Conservation (phyloP, 2,888 invertebrate species). For the Conops quadrifasciatus region DNA sequence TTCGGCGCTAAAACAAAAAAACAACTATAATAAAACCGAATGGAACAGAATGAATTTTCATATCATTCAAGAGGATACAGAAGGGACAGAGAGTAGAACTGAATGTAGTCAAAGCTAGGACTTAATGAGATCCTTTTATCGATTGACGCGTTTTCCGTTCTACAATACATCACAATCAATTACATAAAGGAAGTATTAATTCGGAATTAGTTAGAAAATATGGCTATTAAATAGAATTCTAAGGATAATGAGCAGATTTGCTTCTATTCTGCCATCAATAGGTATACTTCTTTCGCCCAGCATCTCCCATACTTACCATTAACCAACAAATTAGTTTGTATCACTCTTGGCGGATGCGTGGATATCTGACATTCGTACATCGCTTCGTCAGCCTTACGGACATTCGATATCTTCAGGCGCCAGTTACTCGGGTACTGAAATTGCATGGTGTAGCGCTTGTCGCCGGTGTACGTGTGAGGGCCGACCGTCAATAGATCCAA, state of each 20-base stretch:
- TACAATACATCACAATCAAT: no score
- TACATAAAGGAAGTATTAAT: no score
- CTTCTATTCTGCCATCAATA: not conserved
- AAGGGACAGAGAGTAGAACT: no score
- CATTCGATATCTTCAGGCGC: slow-evolving; percentile 68
- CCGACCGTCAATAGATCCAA: slow-evolving; percentile 75
- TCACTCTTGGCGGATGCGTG: slow-evolving; percentile 68
- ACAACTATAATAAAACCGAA: not conserved
- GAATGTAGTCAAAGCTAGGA: no score
- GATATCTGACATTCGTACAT: slow-evolving; percentile 69
- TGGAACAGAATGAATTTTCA: not conserved
- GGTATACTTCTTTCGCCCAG: not conserved
- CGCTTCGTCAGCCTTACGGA: slow-evolving; percentile 68
- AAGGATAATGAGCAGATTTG: no score
- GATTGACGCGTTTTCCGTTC: no score
- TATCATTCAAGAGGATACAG: no score
- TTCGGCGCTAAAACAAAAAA: slow-evolving; percentile 65
- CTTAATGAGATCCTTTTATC: no score
- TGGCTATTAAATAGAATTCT: no score
- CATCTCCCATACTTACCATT: slow-evolving; percentile 61
- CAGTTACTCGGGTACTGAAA: slow-evolving; percentile 70
- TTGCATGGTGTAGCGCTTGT: slow-evolving; percentile 69
- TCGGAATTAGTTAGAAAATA: no score
- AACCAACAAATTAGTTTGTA: slow-evolving; percentile 67
- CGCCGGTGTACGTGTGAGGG: slow-evolving; percentile 74